Conservation (phyloP, 1,140 invertebrate species). For the Schlechtendalia chinensis region DNA sequence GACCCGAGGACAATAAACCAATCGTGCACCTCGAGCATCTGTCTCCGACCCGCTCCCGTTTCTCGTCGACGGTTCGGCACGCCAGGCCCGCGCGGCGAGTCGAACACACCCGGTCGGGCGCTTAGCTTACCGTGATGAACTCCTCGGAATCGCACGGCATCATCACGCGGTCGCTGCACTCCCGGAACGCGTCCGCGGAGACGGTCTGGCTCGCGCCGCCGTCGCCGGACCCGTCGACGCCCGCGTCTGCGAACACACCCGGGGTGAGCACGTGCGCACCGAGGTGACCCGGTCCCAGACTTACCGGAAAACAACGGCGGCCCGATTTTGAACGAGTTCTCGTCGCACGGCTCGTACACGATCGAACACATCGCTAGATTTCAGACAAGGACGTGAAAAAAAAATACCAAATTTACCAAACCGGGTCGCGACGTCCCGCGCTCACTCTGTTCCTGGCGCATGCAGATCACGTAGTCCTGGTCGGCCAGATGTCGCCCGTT, state of each 20-base stretch:
- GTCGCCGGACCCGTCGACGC: slow-evolving; percentile 55
- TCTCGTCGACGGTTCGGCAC: no score
- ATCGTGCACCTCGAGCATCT: no score
- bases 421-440: neutral
- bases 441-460: slow-evolving; percentile 65
- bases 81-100: no score
- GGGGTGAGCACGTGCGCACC: no score
- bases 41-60: no score
- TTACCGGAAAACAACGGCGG: slow-evolving; percentile 54
- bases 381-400: no score
- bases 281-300: no score
- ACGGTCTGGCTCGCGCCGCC: slow-evolving; percentile 19
- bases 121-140: slow-evolving; percentile 72
- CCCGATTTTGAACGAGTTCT: slow-evolving; percentile 74
- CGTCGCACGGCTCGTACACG: slow-evolving; percentile 71
- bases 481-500: slow-evolving; percentile 76
- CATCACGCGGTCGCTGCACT: slow-evolving; percentile 70
- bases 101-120: no score
- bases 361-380: slow-evolving; percentile 68
- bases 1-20: no score
- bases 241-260: no score
- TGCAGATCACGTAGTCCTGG: slow-evolving; percentile 75
- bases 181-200: slow-evolving; percentile 51
- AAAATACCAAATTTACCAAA: no score
- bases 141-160: slow-evolving; percentile 80